Conservation (phyloP, 2,888 invertebrate genomes). For the Patella depressa region DNA sequence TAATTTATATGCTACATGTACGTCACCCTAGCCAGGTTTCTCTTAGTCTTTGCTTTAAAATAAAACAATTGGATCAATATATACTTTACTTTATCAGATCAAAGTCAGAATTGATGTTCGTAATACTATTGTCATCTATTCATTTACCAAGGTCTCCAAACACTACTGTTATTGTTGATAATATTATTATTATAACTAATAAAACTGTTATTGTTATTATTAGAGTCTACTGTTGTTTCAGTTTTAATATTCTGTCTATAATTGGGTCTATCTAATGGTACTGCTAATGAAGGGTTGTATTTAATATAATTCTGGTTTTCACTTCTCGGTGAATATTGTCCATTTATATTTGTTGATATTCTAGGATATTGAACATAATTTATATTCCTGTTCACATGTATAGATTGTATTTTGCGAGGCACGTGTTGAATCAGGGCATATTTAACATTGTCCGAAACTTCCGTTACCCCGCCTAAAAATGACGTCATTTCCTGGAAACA, state of each 20-base stretch:
- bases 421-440: background rate
- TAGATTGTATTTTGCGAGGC: background rate
- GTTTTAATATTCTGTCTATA: background rate
- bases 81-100: background rate
- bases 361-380: background rate
- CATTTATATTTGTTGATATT: background rate
- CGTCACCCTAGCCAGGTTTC: too few relatives aligned
- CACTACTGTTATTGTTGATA: background rate
- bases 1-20: too few relatives aligned
- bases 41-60: too few relatives aligned
- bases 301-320: background rate
- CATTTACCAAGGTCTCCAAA: slow-evolving; percentile 5
- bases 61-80: too few relatives aligned
- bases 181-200: background rate
- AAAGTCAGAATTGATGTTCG: background rate
- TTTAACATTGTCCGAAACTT: background rate
- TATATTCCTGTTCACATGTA: background rate
- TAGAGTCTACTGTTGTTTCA: background rate
- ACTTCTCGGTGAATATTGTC: background rate
- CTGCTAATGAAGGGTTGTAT: background rate
- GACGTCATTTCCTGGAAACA: background rate
- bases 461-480: background rate
- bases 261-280: background rate
- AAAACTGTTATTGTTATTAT: background rate
- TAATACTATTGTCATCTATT: too few relatives aligned